Evolutionary conservation across 2,888 invertebrate species (phyloP), one percentile per base, ranked within the genome.

Genomic region (Gari tellinella): DNA sequence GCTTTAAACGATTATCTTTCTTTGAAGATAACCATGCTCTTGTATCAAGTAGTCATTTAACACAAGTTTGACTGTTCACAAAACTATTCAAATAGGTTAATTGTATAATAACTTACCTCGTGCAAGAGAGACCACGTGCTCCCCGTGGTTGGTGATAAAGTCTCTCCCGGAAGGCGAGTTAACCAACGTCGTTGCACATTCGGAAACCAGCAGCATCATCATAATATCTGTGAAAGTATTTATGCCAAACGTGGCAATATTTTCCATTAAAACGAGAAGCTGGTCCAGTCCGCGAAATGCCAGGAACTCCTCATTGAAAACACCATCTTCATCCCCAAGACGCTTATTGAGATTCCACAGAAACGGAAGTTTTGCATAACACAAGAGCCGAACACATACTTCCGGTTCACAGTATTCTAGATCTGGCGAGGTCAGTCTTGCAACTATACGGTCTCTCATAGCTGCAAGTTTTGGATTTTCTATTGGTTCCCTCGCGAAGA

Each of bases 281-380:
- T 56, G 37, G 23, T 78, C 73, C 37, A 78, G 40, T 4, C 78
- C 78, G 10, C 70, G 52, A 5, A 51, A 61, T 23, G 51, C 56
- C 8, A 78, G 57, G 40, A 78, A 78, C 19, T 55, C 57, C 45
- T 70, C 78, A 43, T 73, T 78, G 31, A 78, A 78, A n/a, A 49
- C 40, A 12, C 57, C 60, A 40, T 58, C 66, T 31, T 73, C 78
- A 17, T 40, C 15, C 19, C 66, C 55, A 12, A 78, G 48, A 45
- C 64, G 69, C 21, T 45, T 49, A 37, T 73, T 73, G 21, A 78
- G 58, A 0, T 46, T 46, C n/a, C 51, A 46, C 0, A 78, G 49
- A 21, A 70, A 78, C 4, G 78, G 73, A 12, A 69, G n/a, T 48
- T 73, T 78, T 0, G 70, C 38, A 45, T 60, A 67, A 19, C 55